Conservation (phyloP, 1,140 invertebrate genomes). For the Onthophagus taurus region DNA sequence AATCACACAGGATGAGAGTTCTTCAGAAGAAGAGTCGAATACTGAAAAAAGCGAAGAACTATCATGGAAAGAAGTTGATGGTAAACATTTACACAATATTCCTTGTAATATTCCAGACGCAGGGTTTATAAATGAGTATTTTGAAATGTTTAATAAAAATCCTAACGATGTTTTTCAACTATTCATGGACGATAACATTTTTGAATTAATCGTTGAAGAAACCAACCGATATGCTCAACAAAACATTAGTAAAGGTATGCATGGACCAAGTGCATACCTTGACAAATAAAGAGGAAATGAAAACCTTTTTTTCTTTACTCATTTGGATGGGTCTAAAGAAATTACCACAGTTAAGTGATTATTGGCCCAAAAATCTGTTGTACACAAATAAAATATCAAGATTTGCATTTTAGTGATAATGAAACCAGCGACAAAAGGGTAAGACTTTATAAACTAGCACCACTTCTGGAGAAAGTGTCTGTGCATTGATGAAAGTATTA, state of each 20-base stretch:
- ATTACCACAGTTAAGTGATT: background rate
- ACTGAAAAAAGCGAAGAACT: no score
- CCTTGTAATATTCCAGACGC: no score
- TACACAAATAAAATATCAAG: constrained; percentile 11
- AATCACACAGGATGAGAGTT: no score
- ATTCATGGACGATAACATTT: background rate
- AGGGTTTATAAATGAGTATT: no score
- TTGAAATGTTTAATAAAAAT: background rate
- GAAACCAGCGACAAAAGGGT: no score
- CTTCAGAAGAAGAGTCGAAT: no score
- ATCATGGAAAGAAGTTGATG: no score
- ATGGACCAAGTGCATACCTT: background rate
- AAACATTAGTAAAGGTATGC: background rate
- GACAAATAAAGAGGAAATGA: background rate
- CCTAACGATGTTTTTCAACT: background rate
- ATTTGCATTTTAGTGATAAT: constrained; percentile 23
- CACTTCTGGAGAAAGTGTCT: constrained; percentile 16
- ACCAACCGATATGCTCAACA: background rate
- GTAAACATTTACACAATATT: no score
- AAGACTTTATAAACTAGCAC: constrained; percentile 24
- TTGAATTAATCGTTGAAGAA: background rate
- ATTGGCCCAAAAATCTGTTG: constrained; percentile 3
- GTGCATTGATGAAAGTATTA: no score
- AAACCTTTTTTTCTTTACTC: background rate
- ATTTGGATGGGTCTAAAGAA: constrained; percentile 7